phyloP scores from a whole-genome alignment of 92 coral and sea anemone genomes.

The Epizoanthus ramosus region DNA sequence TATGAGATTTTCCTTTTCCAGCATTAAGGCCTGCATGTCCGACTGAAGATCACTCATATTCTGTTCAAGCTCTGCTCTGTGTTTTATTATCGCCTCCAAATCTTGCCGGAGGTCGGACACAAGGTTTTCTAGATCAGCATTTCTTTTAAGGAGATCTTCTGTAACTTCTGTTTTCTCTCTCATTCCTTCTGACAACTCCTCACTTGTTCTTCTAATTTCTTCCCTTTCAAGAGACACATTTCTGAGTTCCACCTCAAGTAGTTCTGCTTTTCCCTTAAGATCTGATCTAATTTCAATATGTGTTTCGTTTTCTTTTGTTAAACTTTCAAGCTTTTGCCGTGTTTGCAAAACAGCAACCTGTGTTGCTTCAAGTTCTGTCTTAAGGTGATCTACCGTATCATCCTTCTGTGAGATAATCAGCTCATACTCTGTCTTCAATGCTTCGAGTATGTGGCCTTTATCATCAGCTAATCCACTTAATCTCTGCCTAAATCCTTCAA shows the following conservation, averaged over 20 bases:
- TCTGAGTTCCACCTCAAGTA: constrained; percentile 30
- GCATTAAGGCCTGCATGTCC: background rate
- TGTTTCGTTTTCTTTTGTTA: constrained; percentile 26
- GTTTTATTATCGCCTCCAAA: constrained; percentile 28
- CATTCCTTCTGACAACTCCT: background rate
- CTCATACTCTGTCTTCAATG: constrained; percentile 34
- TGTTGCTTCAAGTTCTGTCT: constrained; percentile 40
- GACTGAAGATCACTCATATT: constrained; percentile 22
- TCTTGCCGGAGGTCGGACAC: constrained; percentile 26
- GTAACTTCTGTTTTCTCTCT: constrained; percentile 10
- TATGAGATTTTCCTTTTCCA: constrained; percentile 20
- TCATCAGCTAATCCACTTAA: constrained; percentile 49
- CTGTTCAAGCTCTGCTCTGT: constrained; percentile 46
- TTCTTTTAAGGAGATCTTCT: constrained; percentile 23
- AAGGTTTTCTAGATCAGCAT: constrained; percentile 31
- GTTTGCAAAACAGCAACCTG: constrained; percentile 12
- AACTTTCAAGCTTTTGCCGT: constrained; percentile 10
- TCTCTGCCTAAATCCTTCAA: constrained; percentile 61
- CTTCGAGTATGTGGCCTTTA: constrained; percentile 46
- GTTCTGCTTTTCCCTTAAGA: constrained; percentile 12
- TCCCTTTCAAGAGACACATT: constrained; percentile 28
- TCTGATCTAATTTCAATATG: constrained; percentile 45
- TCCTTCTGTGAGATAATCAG: constrained; percentile 39
- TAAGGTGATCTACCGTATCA: constrained; percentile 37
- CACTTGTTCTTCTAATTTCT: background rate